A percentile compares a stretch with the other conserved stretches of the same genome.
Conservation (phyloP, 2,888 invertebrate species). For the Dynastes maya region DNA sequence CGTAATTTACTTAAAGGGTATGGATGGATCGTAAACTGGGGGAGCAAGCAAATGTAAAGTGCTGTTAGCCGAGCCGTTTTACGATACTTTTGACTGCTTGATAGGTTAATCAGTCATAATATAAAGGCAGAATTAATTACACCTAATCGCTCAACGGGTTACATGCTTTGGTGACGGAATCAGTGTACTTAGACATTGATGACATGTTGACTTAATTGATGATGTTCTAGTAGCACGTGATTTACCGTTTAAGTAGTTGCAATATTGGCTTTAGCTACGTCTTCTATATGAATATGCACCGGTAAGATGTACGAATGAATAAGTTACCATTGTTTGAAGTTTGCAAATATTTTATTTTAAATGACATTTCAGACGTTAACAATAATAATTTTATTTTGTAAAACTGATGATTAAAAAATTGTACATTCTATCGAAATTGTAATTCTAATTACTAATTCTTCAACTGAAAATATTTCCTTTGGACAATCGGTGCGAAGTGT, state of each 20-base stretch:
- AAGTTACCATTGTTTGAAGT: too few species aligned
- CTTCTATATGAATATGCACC: neutral
- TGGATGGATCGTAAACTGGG: conserved; percentile 23
- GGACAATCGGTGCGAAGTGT: too few species aligned
- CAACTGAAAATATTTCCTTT: too few species aligned
- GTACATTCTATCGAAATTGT: too few species aligned
- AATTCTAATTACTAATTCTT: too few species aligned
- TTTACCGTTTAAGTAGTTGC: conserved; percentile 39
- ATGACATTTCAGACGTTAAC: too few species aligned
- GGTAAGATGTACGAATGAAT: neutral
- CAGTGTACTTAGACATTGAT: conserved; percentile 61
- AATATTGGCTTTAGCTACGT: conserved; percentile 23
- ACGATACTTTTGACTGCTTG: conserved; percentile 58
- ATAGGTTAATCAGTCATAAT: conserved; percentile 63
- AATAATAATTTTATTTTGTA: too few species aligned
- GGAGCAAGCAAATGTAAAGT: conserved; percentile 47
- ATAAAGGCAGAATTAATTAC: conserved; percentile 62
- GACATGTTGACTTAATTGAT: conserved; percentile 62
- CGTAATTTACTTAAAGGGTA: conserved; percentile 41
- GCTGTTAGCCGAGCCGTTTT: conserved; percentile 40
- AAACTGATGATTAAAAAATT: too few species aligned
- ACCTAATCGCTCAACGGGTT: conserved; percentile 61
- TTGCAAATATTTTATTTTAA: too few species aligned
- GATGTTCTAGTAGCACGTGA: conserved; percentile 55
- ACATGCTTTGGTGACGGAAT: conserved; percentile 61